Base-by-base conservation (phyloP, 2,797 vertebrate species). In the Anolis apletophallus region DNA sequence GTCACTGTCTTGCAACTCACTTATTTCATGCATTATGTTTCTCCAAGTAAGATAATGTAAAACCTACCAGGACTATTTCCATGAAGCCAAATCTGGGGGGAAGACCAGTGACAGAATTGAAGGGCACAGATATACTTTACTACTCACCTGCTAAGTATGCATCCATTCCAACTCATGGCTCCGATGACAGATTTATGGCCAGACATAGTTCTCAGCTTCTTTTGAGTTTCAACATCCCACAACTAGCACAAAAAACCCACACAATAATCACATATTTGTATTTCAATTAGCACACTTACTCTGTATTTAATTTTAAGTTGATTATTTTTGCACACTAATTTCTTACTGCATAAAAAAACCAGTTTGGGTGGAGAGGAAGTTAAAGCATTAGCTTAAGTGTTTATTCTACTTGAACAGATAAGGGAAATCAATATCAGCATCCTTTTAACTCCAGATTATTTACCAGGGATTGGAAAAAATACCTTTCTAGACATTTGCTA, bases 141-240 rank as follows among this genome's bases (percentile, higher is more conserved):
- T 76, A 71, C 91, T 94, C 89, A 97, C 95, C 97, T 98, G 96
- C 96, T 98, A 77, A 98, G 95, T 90, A 97, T 90, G 72, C 94
- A 94, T 64, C 96, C 90, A 90, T 97, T 98, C 97, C 97, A 97
- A 89, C 96, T 97, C 91, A 98, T 85, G 0, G 95, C 94, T 85
- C 96, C 94, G 87, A 96, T 96, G 78, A 95, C 95, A 83, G 95
- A 96, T 23, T 95, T 82, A 54, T 98, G 97, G 55, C 96, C 95
- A 23, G 91, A 87, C 82, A 97, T 91, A 90, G 86, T 94, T 90
- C 95, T 96, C 88, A 96, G 52, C 5, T 2, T 95, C 84, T 95
- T 94, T 91, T 94, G 95, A 13, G 87, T 94, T 90, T 97, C 96
- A 80, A 96, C 93, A 89, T 98, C 97, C 97, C 97, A 97, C 87